These are phyloP conservation scores for Hydropotes inermis DNA, from an alignment of 2,113 vertebrate genomes.

Conservation along the genomic window DNA sequence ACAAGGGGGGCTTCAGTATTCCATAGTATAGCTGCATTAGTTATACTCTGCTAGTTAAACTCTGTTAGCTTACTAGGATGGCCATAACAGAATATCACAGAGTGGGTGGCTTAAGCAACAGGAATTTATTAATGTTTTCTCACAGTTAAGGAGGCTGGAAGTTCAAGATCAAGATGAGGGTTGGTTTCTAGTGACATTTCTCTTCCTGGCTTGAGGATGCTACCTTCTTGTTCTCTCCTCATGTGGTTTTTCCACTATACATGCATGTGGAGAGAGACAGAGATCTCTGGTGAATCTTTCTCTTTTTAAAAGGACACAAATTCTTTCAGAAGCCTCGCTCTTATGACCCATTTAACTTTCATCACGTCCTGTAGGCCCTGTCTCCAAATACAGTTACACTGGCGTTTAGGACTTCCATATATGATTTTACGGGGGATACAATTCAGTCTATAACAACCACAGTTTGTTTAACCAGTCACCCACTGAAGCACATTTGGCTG, in stretches of 20 bases:
- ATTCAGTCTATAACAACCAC: neutral
- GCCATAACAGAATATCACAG: neutral
- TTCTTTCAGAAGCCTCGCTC: neutral
- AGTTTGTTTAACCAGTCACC: neutral
- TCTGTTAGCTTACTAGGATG: neutral
- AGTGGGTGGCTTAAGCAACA: neutral
- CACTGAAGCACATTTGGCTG: neutral
- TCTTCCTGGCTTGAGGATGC: neutral
- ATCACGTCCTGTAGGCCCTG: neutral
- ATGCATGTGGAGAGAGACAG: neutral
- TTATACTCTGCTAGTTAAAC: neutral
- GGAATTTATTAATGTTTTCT: neutral
- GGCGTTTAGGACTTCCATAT: neutral
- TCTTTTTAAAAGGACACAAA: neutral
- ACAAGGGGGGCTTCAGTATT: neutral
- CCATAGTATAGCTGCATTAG: neutral
- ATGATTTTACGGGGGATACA: neutral
- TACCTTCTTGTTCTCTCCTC: neutral
- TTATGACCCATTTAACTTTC: neutral
- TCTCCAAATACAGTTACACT: neutral
- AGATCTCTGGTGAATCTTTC: neutral
- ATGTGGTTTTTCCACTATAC: neutral
- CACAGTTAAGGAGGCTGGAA: neutral
- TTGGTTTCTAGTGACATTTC: neutral
- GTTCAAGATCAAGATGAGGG: neutral